Evolutionary conservation across 2,888 invertebrate species (phyloP), one percentile per base, ranked within the genome.

Genomic region (Drosophila kambysellisi): DNA sequence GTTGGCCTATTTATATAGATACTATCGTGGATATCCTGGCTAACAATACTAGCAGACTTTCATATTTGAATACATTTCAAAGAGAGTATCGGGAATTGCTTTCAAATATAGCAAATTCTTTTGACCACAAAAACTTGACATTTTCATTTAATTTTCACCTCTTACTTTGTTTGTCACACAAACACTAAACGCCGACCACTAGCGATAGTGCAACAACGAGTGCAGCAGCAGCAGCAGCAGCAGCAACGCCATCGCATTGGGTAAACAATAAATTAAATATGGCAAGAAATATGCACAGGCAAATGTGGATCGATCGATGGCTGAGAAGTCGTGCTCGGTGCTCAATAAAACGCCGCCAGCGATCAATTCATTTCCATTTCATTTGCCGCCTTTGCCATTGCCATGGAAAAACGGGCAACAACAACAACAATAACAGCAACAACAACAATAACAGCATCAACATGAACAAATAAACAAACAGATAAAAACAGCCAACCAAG

Each of bases 291-390:
- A 75, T 77, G 66, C 70, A 73, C 63, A 79, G 76, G 82, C 82
- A 80, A 82, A 89, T 73, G 76, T 74, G 79, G 69, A 88, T 82
- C 87, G 82, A 81, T 76, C 79, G 77, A 82, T 85, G 78, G 69
- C 67, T 84, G 58, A 76, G 74, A 83, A 85, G 71, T 85, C 85
- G 85, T 85, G 85, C 83, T 68, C 75, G 81, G 89, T 86, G 87
- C 85, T 72, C 78, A 89, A 74, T 88, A 88, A 89, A 84, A 84
- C 33, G 89, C 85, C 85, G 85, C 57, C 72, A 74, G 89, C 88
- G 71, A 71, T 80, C 65, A 67, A 80, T 81, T 83, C 82, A 87
- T 85, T 89, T 85, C 79, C 89, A 90, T 82, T 89, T 85, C 81
- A 73, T 77, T 85, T 82, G 70, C 78, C 71, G 63, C 66, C 52